phyloP scores from a whole-genome alignment of 2,888 invertebrate species.

The Polyommatus iphigenia region DNA sequence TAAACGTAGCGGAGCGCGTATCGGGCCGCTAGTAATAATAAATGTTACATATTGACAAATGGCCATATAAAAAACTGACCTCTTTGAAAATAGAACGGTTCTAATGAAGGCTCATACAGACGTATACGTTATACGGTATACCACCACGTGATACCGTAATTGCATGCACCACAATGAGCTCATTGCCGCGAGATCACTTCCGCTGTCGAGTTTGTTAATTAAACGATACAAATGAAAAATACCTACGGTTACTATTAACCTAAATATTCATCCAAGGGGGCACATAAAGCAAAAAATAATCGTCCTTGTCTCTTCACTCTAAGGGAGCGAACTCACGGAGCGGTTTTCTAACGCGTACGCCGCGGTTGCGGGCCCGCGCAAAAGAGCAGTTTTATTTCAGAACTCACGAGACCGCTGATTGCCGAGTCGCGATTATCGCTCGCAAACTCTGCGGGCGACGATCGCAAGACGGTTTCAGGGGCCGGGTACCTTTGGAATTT shows the following conservation, averaged over 20 bases:
- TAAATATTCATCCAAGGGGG: not conserved
- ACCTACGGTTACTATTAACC: not conserved
- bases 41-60: not conserved
- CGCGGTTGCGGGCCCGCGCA: too few species aligned
- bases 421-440: too few species aligned
- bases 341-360: too few species aligned
- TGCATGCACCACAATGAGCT: conserved; percentile 6
- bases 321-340: too few species aligned
- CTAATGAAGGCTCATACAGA: not conserved
- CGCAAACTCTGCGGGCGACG: too few species aligned
- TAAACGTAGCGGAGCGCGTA: too few species aligned
- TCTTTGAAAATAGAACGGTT: not conserved
- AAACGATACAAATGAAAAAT: not conserved
- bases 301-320: too few species aligned
- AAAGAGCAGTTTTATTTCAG: too few species aligned
- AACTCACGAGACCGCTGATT: too few species aligned
- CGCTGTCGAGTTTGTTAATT: conserved; percentile 3
- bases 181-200: conserved; percentile 4
- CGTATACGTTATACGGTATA: not conserved
- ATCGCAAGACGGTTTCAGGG: too few species aligned
- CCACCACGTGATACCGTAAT: not conserved
- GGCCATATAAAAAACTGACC: not conserved
- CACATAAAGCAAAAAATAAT: not conserved
- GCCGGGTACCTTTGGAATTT: too few species aligned
- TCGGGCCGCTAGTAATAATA: not conserved